Evolutionary conservation across 2,797 vertebrate species (phyloP), one percentile per base, ranked within the genome.

Genomic region (Trachops cirrhosus): DNA sequence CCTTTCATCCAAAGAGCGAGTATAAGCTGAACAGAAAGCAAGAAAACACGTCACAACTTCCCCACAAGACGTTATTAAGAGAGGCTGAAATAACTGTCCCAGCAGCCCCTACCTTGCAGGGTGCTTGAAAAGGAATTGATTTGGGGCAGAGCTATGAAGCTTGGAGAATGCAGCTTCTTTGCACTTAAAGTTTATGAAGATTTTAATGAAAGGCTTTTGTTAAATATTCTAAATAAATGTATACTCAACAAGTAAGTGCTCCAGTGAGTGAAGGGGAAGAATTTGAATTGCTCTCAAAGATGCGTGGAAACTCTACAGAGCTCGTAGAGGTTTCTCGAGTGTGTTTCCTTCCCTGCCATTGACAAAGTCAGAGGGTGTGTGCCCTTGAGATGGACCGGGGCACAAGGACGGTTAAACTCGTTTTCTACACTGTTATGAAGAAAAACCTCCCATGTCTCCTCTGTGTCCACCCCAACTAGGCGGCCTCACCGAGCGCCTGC

Each of bases 1-100:
- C 41, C 59, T 90, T 95, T 74, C 74, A 57, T 84, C 71, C 70
- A 80, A 92, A 96, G 46, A 95, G 89, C 73, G 95, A 83, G 54
- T 26, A 70, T 48, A 86, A 92, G 77, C 14, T 48, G 86, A 62
- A 75, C 44, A 59, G 90, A 92, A 95, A 91, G 68, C 67, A 67
- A 80, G 39, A 90, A 92, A 79, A 59, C 32, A 21, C 64, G n/a
- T 74, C 84, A 80, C 48, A 39, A 39, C 78, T 83, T 67, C 59
- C 87, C 68, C 78, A 5, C 9, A 41, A 80, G 78, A 44, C 84
- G 54, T 77, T 87, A 54, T 68, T 83, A 89, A 89, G 26, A 48
- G 34, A 87, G 71, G n/a, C 75, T 86, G 73, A 77, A 85, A 85
- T 57, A 41, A 41, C 15, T 52, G 73, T 37, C 94, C 44, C 34